Conservation (phyloP, 1,140 invertebrate species). For the Bacillus rossius region DNA sequence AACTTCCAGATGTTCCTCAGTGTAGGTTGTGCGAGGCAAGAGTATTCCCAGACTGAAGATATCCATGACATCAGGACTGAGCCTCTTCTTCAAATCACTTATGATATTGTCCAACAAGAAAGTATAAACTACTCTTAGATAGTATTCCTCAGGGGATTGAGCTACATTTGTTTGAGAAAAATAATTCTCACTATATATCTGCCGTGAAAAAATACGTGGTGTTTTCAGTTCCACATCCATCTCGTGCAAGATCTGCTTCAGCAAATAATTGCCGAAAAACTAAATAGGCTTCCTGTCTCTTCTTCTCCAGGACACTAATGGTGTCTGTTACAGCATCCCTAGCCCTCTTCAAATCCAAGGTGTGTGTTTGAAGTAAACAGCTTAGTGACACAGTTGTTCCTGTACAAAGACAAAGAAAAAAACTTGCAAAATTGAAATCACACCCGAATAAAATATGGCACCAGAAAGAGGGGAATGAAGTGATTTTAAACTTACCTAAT, state of each 20-base stretch:
- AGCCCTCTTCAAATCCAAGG: constrained; percentile 25
- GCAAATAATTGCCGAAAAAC: constrained; percentile 12
- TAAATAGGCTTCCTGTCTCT: constrained; percentile 8
- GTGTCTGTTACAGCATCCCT: constrained; percentile 18
- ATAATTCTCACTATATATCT: constrained; percentile 19
- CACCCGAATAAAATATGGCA: not conserved
- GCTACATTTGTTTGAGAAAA: not conserved
- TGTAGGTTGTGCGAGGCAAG: constrained; percentile 4
- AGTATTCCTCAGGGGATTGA: constrained; percentile 21
- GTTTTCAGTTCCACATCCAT: constrained; percentile 17
- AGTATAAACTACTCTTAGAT: constrained; percentile 18
- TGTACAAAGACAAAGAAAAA: not conserved
- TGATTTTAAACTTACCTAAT: constrained; percentile 12
- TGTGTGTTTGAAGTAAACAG: constrained; percentile 19
- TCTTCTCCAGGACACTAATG: constrained; percentile 16
- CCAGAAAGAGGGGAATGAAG: not conserved
- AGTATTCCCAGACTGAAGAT: constrained; percentile 15
- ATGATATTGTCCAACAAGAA: constrained; percentile 23
- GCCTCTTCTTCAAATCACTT: constrained; percentile 16
- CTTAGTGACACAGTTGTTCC: constrained; percentile 18
- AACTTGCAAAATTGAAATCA: not conserved
- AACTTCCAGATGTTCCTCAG: not conserved
- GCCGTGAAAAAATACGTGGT: constrained; percentile 11
- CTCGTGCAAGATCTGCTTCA: constrained; percentile 10
- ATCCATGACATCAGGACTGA: constrained; percentile 18